A percentile compares a stretch with the other conserved stretches of the same genome.
These are phyloP conservation scores for Acholoe squamosa DNA, from an alignment of 2,888 invertebrate species.

Conservation along the genomic window DNA sequence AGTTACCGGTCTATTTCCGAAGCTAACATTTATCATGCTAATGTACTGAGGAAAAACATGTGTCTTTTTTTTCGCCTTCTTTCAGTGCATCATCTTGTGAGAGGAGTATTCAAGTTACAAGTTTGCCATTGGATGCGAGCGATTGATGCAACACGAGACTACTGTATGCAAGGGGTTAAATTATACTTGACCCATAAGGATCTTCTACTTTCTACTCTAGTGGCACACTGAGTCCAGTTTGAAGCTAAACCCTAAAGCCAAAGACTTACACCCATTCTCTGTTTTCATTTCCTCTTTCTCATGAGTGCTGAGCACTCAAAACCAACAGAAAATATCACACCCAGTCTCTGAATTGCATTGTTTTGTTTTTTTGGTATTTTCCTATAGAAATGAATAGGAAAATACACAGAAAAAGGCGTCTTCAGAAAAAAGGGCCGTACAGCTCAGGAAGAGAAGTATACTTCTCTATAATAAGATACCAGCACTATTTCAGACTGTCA, in stretches of 20 bases:
- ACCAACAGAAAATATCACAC: too few species aligned
- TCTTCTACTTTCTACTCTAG: not conserved
- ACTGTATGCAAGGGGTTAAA: not conserved
- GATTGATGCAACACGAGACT: not conserved
- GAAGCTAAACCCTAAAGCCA: not conserved
- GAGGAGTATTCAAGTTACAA: not conserved
- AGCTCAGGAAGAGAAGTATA: not conserved
- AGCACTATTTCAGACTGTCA: not conserved
- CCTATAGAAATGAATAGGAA: not conserved
- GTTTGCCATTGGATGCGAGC: not conserved
- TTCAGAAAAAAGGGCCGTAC: not conserved
- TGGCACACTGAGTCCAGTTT: not conserved
- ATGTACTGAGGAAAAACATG: not conserved
- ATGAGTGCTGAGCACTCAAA: too few species aligned
- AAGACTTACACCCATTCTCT: slow-evolving; percentile 11
- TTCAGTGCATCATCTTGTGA: slow-evolving; percentile 57
- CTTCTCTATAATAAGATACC: not conserved
- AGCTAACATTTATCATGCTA: not conserved
- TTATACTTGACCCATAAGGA: not conserved
- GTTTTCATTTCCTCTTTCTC: not conserved
- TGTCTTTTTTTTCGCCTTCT: too few species aligned
- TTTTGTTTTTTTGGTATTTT: not conserved
- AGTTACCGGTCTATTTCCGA: not conserved
- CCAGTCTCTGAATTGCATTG: not conserved
- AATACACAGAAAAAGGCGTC: not conserved